A percentile compares a stretch with the other conserved stretches of the same genome.
Evolutionary conservation across 1,140 invertebrate genomes (phyloP).

Genomic region (Polypedilum pembai): DNA sequence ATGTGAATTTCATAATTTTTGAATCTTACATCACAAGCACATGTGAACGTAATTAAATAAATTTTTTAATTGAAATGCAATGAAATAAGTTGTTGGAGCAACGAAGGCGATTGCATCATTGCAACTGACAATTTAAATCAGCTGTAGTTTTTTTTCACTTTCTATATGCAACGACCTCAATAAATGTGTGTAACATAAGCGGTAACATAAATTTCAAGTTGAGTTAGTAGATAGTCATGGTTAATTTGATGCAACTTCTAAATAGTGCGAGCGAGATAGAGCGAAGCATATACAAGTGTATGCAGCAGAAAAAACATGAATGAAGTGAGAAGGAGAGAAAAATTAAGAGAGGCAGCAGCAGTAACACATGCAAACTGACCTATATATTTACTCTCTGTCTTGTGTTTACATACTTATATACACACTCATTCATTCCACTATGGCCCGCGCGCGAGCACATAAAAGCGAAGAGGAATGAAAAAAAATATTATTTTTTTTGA

Average conservation of each 20-base stretch:
- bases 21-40: too few species aligned
- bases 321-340: neutral
- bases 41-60: too few species aligned
- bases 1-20: too few species aligned
- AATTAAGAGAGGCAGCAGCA: neutral
- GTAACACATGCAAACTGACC: constrained; percentile 20
- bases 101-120: too few species aligned
- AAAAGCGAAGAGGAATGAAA: neutral
- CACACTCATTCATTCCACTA: too few species aligned
- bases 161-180: constrained; percentile 24
- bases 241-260: constrained; percentile 18
- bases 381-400: neutral
- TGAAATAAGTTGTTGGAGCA: too few species aligned
- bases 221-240: neutral
- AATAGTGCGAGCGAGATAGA: neutral
- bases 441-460: too few species aligned
- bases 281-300: neutral
- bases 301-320: neutral
- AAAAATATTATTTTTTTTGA: constrained; percentile 9
- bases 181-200: neutral
- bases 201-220: neutral
- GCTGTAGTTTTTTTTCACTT: constrained; percentile 19
- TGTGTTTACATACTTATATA: too few species aligned
- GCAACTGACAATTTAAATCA: neutral
- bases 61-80: too few species aligned